These are phyloP conservation scores for Phragmatobia fuliginosa DNA, from an alignment of 2,888 invertebrate genomes.

Conservation along the genomic window DNA sequence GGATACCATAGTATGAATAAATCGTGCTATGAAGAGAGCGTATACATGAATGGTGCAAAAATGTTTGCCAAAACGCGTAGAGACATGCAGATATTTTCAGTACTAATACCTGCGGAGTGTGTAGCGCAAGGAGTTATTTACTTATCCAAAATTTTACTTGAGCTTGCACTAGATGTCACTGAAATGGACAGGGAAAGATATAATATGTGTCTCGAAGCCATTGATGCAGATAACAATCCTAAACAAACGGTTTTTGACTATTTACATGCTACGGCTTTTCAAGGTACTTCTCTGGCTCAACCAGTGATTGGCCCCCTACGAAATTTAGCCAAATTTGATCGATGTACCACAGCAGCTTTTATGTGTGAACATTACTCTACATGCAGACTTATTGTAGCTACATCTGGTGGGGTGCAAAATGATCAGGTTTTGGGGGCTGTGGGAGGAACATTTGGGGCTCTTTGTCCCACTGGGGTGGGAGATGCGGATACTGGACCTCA, in stretches of 20 bases:
- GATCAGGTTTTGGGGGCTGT: constrained; percentile 87
- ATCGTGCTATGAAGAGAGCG: constrained; percentile 46
- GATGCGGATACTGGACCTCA: constrained; percentile 49
- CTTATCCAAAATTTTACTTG: constrained; percentile 58
- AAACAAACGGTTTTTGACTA: constrained; percentile 76
- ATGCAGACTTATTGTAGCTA: constrained; percentile 90
- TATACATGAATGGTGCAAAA: constrained; percentile 53
- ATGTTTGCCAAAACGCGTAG: constrained; percentile 62
- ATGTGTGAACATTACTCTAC: constrained; percentile 66
- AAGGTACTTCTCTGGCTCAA: constrained; percentile 76
- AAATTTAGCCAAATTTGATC: constrained; percentile 87
- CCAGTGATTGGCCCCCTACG: constrained; percentile 88
- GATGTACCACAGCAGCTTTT: constrained; percentile 53
- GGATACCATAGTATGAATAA: constrained; percentile 55
- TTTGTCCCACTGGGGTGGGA: constrained; percentile 35
- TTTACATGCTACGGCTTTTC: constrained; percentile 80
- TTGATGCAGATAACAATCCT: constrained; percentile 68
- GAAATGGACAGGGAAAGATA: constrained; percentile 63
- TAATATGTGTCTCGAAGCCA: constrained; percentile 65
- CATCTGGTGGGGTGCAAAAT: constrained; percentile 90
- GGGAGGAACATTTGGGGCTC: constrained; percentile 82
- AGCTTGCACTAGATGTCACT: constrained; percentile 53
- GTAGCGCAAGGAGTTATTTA: constrained; percentile 46
- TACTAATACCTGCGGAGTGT: constrained; percentile 44
- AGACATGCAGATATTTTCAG: constrained; percentile 69